Evolutionary conservation across 2,888 invertebrate species (phyloP), one percentile per base, ranked within the genome.

Genomic region (Buathra laborator): DNA sequence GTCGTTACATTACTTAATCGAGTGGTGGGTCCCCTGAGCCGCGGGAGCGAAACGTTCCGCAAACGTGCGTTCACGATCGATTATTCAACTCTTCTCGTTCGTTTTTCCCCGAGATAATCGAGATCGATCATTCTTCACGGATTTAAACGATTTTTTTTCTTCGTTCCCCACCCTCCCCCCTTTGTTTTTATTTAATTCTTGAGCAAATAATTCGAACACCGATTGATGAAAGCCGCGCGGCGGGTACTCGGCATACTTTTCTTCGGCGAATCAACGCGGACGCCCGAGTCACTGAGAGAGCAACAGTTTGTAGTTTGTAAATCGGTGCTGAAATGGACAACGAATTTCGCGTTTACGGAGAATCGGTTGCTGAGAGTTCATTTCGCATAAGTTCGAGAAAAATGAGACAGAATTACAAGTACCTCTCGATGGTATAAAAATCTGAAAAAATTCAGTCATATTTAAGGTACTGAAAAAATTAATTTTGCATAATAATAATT

Each of bases 161-260:
- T 10, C 51, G 14, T 37, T n/a, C 16, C 3, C 24, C 24, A 1
- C 24, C 24, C 16, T n/a, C 16, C 3, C 24, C 24, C 24, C 24
- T 43, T 3, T 70, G 29, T 66, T 66, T 64, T 59, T 46, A 14
- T 24, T 24, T 24, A 2, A 24, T 9, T 16, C 56, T 77, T 56
- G 62, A 74, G 68, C 59, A 74, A 83, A 68, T 78, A 74, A 70
- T 74, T 62, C 78, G 68, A 32, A 4, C 67, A 68, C 46, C 56
- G 78, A 83, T 74, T 62, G 78, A 83, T 79, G 68, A 79, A 79
- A 82, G 75, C 53, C 51, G 46, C 24, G 29, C 14, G 19, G 64
- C 77, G 4, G 16, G 3, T n/a, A 29, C 10, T 64, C 66, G 9
- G 46, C 67, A 64, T 82, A 16, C 62, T 16, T 66, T 66, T 76